phyloP scores from a whole-genome alignment of 2,113 vertebrate species.

The Solenodon paradoxus region DNA sequence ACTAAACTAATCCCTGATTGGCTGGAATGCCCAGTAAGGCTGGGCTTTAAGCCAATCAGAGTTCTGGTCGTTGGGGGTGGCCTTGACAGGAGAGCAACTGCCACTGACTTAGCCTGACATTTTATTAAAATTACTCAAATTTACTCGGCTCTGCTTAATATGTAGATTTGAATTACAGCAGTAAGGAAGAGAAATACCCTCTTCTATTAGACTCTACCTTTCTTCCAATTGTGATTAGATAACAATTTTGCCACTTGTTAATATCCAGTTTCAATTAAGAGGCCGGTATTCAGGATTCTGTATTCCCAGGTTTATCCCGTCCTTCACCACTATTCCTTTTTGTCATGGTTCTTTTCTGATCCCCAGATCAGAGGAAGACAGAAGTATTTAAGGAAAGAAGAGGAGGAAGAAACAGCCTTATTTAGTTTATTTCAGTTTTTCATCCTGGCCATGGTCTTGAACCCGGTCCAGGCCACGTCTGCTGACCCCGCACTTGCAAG shows the following conservation, averaged over 20 bases:
- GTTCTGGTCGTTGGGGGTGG: conserved; percentile 52
- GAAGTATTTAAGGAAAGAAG: no score
- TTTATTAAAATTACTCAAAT: conserved; percentile 58
- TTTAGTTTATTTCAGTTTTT: no score
- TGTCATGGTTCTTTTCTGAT: no score
- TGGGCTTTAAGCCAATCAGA: conserved; percentile 66
- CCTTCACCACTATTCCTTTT: neutral
- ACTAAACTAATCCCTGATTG: conserved; percentile 53
- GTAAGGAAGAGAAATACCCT: neutral
- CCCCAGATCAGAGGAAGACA: no score
- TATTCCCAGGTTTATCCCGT: conserved; percentile 21
- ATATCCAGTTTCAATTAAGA: conserved; percentile 25
- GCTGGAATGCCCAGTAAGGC: conserved; percentile 50
- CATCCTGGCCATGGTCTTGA: no score
- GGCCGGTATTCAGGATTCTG: neutral
- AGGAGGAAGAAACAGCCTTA: no score
- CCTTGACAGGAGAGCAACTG: conserved; percentile 57
- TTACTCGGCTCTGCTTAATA: neutral
- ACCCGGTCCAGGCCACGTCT: no score
- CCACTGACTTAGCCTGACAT: neutral
- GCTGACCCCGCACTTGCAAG: neutral
- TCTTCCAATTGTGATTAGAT: neutral
- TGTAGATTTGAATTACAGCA: neutral
- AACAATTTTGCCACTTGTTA: conserved; percentile 6
- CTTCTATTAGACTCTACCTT: neutral